Evolutionary conservation across 2,797 vertebrate species (phyloP), one percentile per base, ranked within the genome.

Genomic region (Babyrousa celebensis): DNA sequence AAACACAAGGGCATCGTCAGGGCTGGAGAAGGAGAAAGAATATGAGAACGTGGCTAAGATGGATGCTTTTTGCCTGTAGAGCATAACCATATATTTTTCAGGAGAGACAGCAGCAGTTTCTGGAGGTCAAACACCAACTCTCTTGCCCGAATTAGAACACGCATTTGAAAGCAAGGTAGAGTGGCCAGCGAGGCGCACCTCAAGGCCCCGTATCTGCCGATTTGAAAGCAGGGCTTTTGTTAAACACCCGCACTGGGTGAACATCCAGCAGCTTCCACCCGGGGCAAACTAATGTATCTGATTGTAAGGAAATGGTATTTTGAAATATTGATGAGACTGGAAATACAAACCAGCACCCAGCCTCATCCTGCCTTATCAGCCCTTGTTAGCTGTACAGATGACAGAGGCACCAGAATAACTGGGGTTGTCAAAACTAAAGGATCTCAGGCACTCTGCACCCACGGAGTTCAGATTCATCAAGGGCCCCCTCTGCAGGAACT

Each of bases 241-340:
- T 97, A 97, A 98, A 97, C 62, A 90, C 85, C 94, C 95, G 92
- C 96, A 85, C 89, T 78, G 90, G 97, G 96, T 95, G 96, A 98
- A 98, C 97, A 97, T 96, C 98, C 97, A 96, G 97, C 58, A 89
- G 89, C 94, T 97, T 95, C 95, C 97, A 97, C 90, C 93, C 95
- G 97, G 60, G 9, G 96, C 96, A 98, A 98, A 98, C 97, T 97
- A 98, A 98, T 98, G 97, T 97, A 98, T 98, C 98, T 98, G 98
- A 98, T 98, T 98, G 97, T 98, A 97, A 98, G 98, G 98, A 98
- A 98, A 98, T 91, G 91, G 97, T 97, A 96, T 89, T 96, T 97
- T 97, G 97, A 98, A 98, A 98, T 98, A 98, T 98, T 98, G 98
- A 98, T 98, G 98, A 98, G 98, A 98, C 98, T 98, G 98, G 97